A percentile compares a stretch with the other conserved stretches of the same genome.
phyloP scores from a whole-genome alignment of 2,888 invertebrate genomes.

The Nomada ferruginata region DNA sequence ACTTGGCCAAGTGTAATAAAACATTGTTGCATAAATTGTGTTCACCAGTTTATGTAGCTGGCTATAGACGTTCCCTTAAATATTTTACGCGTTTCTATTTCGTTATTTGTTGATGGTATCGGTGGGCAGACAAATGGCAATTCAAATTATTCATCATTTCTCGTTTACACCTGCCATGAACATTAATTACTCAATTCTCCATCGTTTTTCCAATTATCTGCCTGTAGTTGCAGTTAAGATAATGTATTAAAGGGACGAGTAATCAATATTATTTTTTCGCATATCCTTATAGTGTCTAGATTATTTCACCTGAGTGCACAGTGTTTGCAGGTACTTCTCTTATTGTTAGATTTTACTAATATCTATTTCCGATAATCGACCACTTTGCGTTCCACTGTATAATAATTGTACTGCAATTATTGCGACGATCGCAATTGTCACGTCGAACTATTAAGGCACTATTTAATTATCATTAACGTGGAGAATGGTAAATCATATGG shows the following conservation, averaged over 20 bases:
- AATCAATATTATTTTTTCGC: too few species aligned
- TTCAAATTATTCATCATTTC: neutral
- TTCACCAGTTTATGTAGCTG: neutral
- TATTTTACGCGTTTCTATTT: neutral
- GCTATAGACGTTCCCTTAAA: neutral
- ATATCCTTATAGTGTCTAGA: too few species aligned
- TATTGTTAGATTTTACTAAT: too few species aligned
- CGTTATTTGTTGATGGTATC: neutral
- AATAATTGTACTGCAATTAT: neutral
- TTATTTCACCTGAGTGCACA: too few species aligned
- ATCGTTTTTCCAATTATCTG: neutral
- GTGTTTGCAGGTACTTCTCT: too few species aligned
- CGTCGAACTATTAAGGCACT: neutral
- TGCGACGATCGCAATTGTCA: slow-evolving; percentile 11
- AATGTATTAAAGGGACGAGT: too few species aligned
- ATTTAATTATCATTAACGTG: slow-evolving; percentile 44
- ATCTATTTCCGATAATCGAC: too few species aligned
- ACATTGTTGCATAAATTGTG: slow-evolving; percentile 6
- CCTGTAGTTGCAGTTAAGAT: too few species aligned
- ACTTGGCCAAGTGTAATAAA: slow-evolving; percentile 51
- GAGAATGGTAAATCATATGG: slow-evolving; percentile 2
- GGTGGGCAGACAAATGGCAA: neutral
- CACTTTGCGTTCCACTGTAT: too few species aligned
- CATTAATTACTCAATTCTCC: neutral
- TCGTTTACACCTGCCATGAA: neutral